These are phyloP conservation scores for Xanthorhoe spadicearia DNA, from an alignment of 2,888 invertebrate species.

Conservation along the genomic window DNA sequence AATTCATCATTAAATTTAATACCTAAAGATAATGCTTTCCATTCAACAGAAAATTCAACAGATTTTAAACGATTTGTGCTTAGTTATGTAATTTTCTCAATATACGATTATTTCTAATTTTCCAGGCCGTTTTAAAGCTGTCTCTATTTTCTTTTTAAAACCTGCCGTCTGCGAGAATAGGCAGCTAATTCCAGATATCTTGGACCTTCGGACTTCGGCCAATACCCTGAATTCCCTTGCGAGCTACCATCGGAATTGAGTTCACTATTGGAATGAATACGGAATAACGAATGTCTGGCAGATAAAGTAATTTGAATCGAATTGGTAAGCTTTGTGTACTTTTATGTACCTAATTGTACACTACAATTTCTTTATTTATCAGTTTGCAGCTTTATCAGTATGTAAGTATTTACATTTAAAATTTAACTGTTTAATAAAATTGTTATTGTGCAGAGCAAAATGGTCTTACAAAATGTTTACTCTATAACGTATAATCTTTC, in stretches of 20 bases:
- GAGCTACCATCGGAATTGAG: slow-evolving; percentile 52
- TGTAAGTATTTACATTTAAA: too few species aligned
- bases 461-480: too few species aligned
- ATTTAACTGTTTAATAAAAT: too few species aligned
- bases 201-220: slow-evolving; percentile 47
- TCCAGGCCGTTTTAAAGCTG: not conserved
- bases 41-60: too few species aligned
- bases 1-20: too few species aligned
- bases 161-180: slow-evolving; percentile 33
- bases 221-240: slow-evolving; percentile 64
- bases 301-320: slow-evolving; percentile 33
- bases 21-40: too few species aligned
- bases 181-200: slow-evolving; percentile 52
- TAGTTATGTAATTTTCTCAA: too few species aligned
- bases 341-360: not conserved
- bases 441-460: too few species aligned
- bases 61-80: too few species aligned
- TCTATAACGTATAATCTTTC: too few species aligned
- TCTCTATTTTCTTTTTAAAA: not conserved
- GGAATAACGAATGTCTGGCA: slow-evolving; percentile 46
- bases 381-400: not conserved
- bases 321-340: slow-evolving; percentile 24
- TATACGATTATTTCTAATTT: too few species aligned
- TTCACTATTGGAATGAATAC: slow-evolving; percentile 56
- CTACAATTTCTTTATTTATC: not conserved